Percentiles rank a stretch among this genome's conserved stretches.
Conservation (phyloP, 2,888 invertebrate genomes). For the Mythimna ferrago region DNA sequence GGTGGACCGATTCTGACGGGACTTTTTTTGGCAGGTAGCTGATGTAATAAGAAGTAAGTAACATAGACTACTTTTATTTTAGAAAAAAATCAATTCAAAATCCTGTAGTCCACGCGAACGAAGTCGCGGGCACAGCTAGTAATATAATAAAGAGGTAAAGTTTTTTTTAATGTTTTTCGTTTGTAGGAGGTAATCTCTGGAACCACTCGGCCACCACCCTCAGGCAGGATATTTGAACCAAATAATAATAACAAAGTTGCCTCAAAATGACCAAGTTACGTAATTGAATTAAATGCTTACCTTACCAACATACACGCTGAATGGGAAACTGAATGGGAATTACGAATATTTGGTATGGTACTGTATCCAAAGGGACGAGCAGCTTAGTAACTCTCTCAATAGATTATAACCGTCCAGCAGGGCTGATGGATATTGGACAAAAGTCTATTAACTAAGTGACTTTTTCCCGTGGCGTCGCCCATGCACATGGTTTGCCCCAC, state of each 20-base stretch:
- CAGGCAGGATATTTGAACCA: background rate
- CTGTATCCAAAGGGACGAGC: background rate
- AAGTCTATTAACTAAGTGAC: background rate
- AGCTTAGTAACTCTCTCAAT: background rate
- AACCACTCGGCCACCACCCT: too few species aligned
- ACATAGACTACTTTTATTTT: too few species aligned
- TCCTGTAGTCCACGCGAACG: too few species aligned
- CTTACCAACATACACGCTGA: slow-evolving; percentile 15
- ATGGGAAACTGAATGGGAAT: slow-evolving; percentile 7
- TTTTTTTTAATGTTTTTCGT: too few species aligned
- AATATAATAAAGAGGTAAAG: background rate
- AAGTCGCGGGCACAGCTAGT: too few species aligned
- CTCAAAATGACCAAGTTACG: background rate
- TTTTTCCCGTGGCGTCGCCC: background rate
- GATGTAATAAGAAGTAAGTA: too few species aligned
- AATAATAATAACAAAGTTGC: background rate
- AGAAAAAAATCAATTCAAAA: too few species aligned
- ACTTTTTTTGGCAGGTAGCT: too few species aligned
- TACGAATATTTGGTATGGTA: background rate
- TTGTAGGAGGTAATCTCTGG: too few species aligned
- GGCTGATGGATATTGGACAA: background rate
- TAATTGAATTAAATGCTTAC: slow-evolving; percentile 20
- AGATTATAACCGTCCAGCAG: background rate
- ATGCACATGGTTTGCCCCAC: too few species aligned
- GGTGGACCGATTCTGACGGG: too few species aligned